phyloP scores from a whole-genome alignment of 2,113 vertebrate genomes.

The Etheostoma spectabile region DNA sequence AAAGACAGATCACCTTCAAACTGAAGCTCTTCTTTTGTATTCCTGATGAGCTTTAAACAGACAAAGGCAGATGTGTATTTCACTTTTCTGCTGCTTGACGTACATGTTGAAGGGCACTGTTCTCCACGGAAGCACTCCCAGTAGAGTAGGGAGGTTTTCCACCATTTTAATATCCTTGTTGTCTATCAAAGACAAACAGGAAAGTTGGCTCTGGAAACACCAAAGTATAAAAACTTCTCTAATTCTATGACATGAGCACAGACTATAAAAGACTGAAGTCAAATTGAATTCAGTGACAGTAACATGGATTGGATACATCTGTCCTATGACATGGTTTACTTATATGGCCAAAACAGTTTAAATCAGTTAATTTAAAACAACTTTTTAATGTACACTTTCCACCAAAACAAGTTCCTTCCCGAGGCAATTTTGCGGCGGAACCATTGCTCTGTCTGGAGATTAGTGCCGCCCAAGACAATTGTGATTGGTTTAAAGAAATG shows the following conservation, averaged over 20 bases:
- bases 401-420: no score
- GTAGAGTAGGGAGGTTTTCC: not conserved
- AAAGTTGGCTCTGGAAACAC: not conserved
- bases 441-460: no score
- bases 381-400: no score
- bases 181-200: not conserved
- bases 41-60: not conserved
- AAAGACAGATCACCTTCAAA: conserved; percentile 1
- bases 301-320: not conserved
- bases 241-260: no score
- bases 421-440: no score
- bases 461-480: no score
- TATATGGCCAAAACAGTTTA: not conserved
- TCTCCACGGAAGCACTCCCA: not conserved
- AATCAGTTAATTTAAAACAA: no score
- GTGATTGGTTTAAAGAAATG: no score
- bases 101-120: conserved; percentile 10
- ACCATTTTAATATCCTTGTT: not conserved
- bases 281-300: not conserved
- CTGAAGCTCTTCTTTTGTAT: not conserved
- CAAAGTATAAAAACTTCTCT: no score
- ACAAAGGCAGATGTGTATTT: not conserved
- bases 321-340: not conserved
- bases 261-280: no score
- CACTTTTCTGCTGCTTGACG: not conserved